Base-by-base conservation (phyloP, 2,888 invertebrate genomes). In the Steromphala cineraria region DNA sequence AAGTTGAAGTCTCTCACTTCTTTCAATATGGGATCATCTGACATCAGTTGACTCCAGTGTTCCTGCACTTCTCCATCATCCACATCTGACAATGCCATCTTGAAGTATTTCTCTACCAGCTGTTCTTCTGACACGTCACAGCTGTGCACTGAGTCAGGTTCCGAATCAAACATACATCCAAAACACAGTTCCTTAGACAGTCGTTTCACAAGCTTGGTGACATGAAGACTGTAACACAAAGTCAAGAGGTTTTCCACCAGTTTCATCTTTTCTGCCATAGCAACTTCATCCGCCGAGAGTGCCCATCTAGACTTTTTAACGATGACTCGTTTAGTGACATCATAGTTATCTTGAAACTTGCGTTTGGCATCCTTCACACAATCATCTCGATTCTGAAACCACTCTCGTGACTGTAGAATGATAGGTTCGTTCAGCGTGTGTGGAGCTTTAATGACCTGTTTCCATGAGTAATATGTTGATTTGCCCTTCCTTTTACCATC, bases 121-220 rank as follows among this genome's bases (percentile, higher is more conserved):
- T 31, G 8, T 40, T 71, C 36, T 31, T 71, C 71, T 13, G 71
- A 17, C 71, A 71, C 15, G 24, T 71, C 31, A 31, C 36, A 31
- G 40, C 15, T 71, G 40, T 71, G 71, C 7, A 71, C 71, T 71
- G 0, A 15, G 7, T 71, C 71, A 13, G 15, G 15, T 71, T 71
- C 71, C n/a, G 40, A 17, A 40, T 31, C 71, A 31, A 71, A 71
- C 71, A 71, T 71, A 31, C 71, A 71, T 15, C 71, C 71, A n/a
- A 31, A 71, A 31, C 71, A 71, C 7, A 71, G 19, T 67, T 67
- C 31, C 2, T 15, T 2, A 56, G 56, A 56, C 10, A 56, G 56
- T 56, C 56, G 19, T 36, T 71, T 71, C 71, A 71, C 71, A 19
- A 24, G 7, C 40, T 71, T 71, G 5, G 71, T 71, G 31, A 71